A percentile compares a stretch with the other conserved stretches of the same genome.
These are phyloP conservation scores for Prenolepis imparis DNA, from an alignment of 2,888 invertebrate genomes.

Conservation along the genomic window DNA sequence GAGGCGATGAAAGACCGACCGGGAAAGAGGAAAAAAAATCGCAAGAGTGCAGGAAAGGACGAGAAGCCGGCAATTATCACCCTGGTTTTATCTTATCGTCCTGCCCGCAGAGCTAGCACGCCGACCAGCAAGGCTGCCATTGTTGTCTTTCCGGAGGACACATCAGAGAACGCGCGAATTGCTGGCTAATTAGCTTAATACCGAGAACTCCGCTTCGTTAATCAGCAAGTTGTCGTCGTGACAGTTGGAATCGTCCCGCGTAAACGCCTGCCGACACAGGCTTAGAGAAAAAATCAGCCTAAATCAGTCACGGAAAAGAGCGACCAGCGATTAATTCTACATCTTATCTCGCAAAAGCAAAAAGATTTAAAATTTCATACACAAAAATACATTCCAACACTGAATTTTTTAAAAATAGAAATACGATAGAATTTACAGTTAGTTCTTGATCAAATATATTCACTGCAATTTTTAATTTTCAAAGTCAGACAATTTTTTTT, in stretches of 20 bases:
- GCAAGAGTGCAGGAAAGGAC: constrained; percentile 56
- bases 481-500: background rate
- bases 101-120: constrained; percentile 52
- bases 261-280: background rate
- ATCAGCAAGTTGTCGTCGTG: constrained; percentile 34
- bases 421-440: background rate
- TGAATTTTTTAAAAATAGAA: background rate
- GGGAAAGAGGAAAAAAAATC: constrained; percentile 50
- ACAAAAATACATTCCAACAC: background rate
- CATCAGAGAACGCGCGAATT: constrained; percentile 52
- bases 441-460: background rate
- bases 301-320: constrained; percentile 27
- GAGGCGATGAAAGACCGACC: constrained; percentile 45
- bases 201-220: constrained; percentile 54
- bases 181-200: constrained; percentile 66
- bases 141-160: constrained; percentile 72
- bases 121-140: constrained; percentile 65
- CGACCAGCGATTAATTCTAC: constrained; percentile 10
- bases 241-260: background rate
- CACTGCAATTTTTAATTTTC: background rate
- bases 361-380: background rate
- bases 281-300: background rate
- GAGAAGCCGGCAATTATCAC: constrained; percentile 65
- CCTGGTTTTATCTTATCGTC: constrained; percentile 71
- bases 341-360: constrained; percentile 24